A percentile compares a stretch with the other conserved stretches of the same genome.
These are phyloP conservation scores for Coregonus ussuriensis DNA, from an alignment of 2,797 vertebrate species.

Conservation along the genomic window DNA sequence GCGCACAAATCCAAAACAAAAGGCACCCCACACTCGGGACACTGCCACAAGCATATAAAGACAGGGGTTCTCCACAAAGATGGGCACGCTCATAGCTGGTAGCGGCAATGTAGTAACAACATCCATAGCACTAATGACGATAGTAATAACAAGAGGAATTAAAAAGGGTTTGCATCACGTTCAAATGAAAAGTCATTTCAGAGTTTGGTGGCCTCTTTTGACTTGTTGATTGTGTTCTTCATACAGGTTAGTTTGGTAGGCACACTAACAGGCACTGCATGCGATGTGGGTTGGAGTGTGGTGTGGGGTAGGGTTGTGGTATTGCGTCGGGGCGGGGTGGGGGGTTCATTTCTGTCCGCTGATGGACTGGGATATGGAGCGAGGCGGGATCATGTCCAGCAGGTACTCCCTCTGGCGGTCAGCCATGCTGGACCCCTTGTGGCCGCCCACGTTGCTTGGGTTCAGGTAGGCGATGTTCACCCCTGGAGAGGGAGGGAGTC, in stretches of 20 bases:
- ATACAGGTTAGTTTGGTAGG: constrained; percentile 68
- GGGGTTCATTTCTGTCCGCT: constrained; percentile 81
- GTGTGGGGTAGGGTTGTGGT: constrained; percentile 21
- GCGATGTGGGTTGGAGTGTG: constrained; percentile 60
- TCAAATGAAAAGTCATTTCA: constrained; percentile 20
- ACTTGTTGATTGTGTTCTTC: constrained; percentile 56
- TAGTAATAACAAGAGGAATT: constrained; percentile 6
- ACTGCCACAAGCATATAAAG: not conserved
- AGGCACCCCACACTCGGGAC: not conserved
- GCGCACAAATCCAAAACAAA: not conserved
- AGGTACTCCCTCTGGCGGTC: constrained; percentile 96
- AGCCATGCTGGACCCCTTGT: constrained; percentile 90
- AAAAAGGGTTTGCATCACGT: constrained; percentile 17
- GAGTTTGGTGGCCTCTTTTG: not conserved
- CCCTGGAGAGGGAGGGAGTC: constrained; percentile 67
- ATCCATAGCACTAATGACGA: constrained; percentile 27
- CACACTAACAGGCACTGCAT: constrained; percentile 81
- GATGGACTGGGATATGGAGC: constrained; percentile 93
- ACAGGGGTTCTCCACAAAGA: not conserved
- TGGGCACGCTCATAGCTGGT: not conserved
- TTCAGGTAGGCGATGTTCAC: constrained; percentile 96
- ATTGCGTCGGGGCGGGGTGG: constrained; percentile 6
- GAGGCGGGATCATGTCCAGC: constrained; percentile 96
- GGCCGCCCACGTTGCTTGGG: constrained; percentile 85
- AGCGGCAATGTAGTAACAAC: constrained; percentile 1